Evolutionary conservation across 1,140 invertebrate genomes (phyloP).

Genomic region (Drosophila bipectinata): DNA sequence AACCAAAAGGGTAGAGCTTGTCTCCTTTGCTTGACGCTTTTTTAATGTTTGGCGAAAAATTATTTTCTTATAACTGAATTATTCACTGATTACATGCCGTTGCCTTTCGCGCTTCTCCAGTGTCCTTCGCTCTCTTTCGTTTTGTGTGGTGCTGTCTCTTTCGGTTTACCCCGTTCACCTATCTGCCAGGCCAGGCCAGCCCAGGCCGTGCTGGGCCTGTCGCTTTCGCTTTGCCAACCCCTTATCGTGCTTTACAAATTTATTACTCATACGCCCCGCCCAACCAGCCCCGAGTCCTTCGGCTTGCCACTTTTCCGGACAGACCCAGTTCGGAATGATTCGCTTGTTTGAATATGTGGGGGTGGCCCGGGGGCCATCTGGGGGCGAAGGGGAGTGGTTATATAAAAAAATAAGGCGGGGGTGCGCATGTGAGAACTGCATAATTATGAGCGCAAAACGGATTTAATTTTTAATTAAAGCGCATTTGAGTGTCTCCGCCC

Average conservation of each 20-base stretch:
- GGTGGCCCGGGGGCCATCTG: background rate
- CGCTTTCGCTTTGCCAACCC: slow-evolving; percentile 57
- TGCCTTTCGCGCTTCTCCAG: slow-evolving; percentile 16
- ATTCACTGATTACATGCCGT: slow-evolving; percentile 73
- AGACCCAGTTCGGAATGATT: slow-evolving; percentile 57
- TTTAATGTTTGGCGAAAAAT: slow-evolving; percentile 77
- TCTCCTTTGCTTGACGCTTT: slow-evolving; percentile 53
- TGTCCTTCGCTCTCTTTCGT: slow-evolving; percentile 1
- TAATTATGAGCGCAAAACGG: slow-evolving; percentile 73
- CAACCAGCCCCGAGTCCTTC: slow-evolving; percentile 31
- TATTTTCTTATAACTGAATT: slow-evolving; percentile 83
- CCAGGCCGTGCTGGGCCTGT: slow-evolving; percentile 7
- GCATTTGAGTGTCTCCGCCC: slow-evolving; percentile 52
- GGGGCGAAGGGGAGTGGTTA: background rate
- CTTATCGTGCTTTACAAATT: slow-evolving; percentile 56
- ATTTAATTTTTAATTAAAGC: slow-evolving; percentile 77
- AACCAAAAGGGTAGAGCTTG: slow-evolving; percentile 29
- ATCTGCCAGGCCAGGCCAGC: background rate
- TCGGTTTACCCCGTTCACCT: slow-evolving; percentile 7
- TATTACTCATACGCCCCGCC: slow-evolving; percentile 65
- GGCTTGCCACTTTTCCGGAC: slow-evolving; percentile 47
- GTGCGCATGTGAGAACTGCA: slow-evolving; percentile 66
- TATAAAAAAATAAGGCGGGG: slow-evolving; percentile 12
- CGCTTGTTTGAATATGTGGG: slow-evolving; percentile 12
- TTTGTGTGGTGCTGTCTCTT: slow-evolving; percentile 11